A percentile compares a stretch with the other conserved stretches of the same genome.
Conservation (phyloP, 2,888 invertebrate genomes). For the Vesta saturnalis region DNA sequence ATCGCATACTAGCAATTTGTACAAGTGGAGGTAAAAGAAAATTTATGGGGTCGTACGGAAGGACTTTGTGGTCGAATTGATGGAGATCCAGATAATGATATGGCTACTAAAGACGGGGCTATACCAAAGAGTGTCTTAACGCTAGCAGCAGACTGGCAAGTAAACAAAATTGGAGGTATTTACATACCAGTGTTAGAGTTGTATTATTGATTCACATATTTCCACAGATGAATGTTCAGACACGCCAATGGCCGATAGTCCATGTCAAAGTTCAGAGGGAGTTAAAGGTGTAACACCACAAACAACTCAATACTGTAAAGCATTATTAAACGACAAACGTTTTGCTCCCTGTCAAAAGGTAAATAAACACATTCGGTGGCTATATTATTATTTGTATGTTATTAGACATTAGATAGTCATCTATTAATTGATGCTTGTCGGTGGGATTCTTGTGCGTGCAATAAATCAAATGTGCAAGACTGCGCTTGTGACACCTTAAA, state of each 20-base stretch:
- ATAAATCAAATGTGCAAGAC: conserved; percentile 65
- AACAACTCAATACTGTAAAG: conserved; percentile 69
- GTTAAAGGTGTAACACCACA: not conserved
- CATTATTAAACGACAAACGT: conserved; percentile 71
- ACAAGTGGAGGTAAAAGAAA: conserved; percentile 72
- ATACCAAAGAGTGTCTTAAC: conserved; percentile 62
- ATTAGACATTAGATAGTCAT: conserved; percentile 39
- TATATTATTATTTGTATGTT: conserved; percentile 23
- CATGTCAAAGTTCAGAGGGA: conserved; percentile 57
- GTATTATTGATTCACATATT: conserved; percentile 27
- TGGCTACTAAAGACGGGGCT: conserved; percentile 69
- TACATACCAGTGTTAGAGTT: no score
- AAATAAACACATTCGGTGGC: conserved; percentile 21
- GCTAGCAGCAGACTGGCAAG: conserved; percentile 70
- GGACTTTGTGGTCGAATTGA: conserved; percentile 86
- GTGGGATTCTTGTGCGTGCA: conserved; percentile 80
- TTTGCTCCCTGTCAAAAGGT: conserved; percentile 73
- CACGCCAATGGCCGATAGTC: conserved; percentile 63
- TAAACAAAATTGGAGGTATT: conserved; percentile 58
- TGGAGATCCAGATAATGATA: conserved; percentile 75
- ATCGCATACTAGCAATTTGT: conserved; percentile 70
- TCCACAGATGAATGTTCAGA: conserved; percentile 69
- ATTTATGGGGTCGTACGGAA: conserved; percentile 80
- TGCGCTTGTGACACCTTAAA: conserved; percentile 83
- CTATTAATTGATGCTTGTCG: conserved; percentile 77